Evolutionary conservation across 2,113 vertebrate species (phyloP).

Genomic region (Phoenicopterus ruber): DNA sequence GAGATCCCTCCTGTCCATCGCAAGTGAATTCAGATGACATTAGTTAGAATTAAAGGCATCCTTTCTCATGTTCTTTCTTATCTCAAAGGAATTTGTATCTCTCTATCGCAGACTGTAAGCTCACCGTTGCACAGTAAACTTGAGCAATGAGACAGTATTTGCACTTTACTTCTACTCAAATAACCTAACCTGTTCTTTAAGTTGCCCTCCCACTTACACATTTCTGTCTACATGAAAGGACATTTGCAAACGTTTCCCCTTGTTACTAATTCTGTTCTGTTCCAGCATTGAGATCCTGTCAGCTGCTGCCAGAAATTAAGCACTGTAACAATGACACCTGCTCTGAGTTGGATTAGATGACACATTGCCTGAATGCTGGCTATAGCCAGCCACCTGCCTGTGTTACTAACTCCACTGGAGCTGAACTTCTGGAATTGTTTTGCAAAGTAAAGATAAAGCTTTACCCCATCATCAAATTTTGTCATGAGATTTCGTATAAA

Average conservation of each 20-base stretch:
- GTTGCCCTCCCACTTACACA: background rate
- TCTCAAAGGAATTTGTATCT: background rate
- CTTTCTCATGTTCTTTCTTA: background rate
- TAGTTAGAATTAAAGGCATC: background rate
- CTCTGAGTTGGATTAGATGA: background rate
- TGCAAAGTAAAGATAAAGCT: background rate
- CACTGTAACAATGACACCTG: constrained; percentile 10
- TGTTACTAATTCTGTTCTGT: background rate
- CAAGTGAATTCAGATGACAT: background rate
- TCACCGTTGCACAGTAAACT: background rate
- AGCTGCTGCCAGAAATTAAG: constrained; percentile 10
- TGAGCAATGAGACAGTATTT: background rate
- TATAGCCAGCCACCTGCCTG: background rate
- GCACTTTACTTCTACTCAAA: background rate
- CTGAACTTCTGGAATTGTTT: background rate
- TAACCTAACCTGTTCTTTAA: background rate
- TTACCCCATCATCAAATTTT: background rate
- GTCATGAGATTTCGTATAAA: background rate
- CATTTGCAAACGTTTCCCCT: background rate
- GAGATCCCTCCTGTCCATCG: background rate
- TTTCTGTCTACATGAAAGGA: background rate
- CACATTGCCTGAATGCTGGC: background rate
- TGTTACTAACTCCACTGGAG: background rate
- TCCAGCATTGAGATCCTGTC: background rate
- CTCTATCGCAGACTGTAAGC: background rate